These are phyloP conservation scores for Pimephales promelas DNA, from an alignment of 2,113 vertebrate species.

Conservation along the genomic window DNA sequence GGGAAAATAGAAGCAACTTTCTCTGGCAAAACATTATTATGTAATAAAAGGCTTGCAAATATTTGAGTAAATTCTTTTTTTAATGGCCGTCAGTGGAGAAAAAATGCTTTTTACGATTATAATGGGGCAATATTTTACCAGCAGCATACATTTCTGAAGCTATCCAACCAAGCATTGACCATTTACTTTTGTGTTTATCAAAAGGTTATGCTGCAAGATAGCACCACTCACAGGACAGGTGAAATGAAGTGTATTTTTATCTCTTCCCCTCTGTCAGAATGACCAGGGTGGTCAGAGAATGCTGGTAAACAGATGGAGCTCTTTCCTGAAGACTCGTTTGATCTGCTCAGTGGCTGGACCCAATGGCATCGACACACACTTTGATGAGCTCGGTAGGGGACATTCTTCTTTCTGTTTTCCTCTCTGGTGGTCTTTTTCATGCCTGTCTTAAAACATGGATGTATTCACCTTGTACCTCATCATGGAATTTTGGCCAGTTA, in stretches of 20 bases:
- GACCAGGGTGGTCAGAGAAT: slow-evolving; percentile 92
- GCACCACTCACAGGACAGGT: background rate
- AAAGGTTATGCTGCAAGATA: background rate
- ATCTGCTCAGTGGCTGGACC: slow-evolving; percentile 91
- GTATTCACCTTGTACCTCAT: background rate
- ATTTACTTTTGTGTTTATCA: background rate
- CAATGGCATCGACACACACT: slow-evolving; percentile 93
- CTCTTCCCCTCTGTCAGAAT: slow-evolving; percentile 78
- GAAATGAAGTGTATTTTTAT: background rate
- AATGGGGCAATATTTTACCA: background rate
- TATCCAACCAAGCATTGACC: background rate
- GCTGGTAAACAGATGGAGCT: slow-evolving; percentile 95
- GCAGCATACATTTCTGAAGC: background rate
- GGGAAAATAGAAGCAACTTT: background rate
- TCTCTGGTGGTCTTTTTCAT: background rate
- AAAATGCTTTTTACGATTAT: background rate
- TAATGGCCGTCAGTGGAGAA: background rate
- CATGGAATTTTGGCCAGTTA: background rate
- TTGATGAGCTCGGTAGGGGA: slow-evolving; percentile 90
- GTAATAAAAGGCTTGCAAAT: background rate
- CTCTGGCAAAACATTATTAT: background rate
- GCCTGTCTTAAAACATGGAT: background rate
- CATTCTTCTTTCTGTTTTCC: background rate
- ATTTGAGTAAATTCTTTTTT: background rate
- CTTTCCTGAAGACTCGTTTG: slow-evolving; percentile 91